phyloP scores from a whole-genome alignment of 2,113 vertebrate species.

The Ptyas mucosa region DNA sequence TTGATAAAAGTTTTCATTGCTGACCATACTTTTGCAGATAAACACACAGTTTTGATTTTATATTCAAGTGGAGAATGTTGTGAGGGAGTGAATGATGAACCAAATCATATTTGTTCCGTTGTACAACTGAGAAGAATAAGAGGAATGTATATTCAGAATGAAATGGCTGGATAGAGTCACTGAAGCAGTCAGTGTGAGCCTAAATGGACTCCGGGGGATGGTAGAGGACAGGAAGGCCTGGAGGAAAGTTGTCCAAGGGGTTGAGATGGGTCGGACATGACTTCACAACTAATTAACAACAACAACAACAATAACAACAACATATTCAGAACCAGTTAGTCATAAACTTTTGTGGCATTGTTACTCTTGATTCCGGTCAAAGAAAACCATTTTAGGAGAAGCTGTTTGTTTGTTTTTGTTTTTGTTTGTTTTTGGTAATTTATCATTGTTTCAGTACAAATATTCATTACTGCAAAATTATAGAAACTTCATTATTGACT shows the following conservation, averaged over 20 bases:
- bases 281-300: too few relatives aligned
- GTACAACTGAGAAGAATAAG: background rate
- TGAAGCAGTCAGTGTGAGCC: too few relatives aligned
- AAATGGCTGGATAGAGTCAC: too few relatives aligned
- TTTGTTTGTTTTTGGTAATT: background rate
- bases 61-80: background rate
- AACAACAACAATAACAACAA: too few relatives aligned
- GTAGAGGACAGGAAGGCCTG: too few relatives aligned
- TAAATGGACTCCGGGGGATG: too few relatives aligned
- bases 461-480: background rate
- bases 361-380: background rate
- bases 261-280: too few relatives aligned
- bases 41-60: background rate
- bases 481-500: background rate
- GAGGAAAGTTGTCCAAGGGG: too few relatives aligned
- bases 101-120: background rate
- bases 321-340: background rate
- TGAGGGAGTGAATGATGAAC: background rate
- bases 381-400: background rate
- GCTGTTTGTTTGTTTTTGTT: background rate
- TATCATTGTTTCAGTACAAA: background rate
- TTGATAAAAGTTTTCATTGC: background rate
- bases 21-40: background rate
- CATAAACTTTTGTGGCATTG: background rate
- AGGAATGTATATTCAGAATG: background rate